Conservation (phyloP, 2,113 vertebrate species). For the Melanotaenia duboulayi region DNA sequence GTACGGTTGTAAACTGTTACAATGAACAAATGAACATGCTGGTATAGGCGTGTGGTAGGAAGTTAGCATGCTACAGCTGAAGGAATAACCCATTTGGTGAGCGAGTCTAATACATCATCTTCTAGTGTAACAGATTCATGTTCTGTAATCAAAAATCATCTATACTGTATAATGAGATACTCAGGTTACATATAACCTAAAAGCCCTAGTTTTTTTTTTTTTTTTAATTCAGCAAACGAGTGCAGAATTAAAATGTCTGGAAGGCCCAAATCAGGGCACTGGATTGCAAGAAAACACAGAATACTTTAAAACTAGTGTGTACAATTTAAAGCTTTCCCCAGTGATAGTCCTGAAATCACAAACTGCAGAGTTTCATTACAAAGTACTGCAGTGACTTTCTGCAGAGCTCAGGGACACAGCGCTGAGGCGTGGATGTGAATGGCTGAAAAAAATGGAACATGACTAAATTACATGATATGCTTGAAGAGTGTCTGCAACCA, state of each 20-base stretch:
- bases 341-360: slow-evolving; percentile 28
- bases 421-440: slow-evolving; percentile 33
- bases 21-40: background rate
- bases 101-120: background rate
- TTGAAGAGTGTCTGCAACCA: slow-evolving; percentile 12
- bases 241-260: background rate
- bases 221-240: slow-evolving; percentile 10
- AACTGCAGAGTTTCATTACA: slow-evolving; percentile 64
- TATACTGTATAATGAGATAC: background rate
- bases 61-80: background rate
- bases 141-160: background rate
- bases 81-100: background rate
- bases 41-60: background rate
- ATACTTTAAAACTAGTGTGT: background rate
- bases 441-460: slow-evolving; percentile 38
- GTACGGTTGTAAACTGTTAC: background rate
- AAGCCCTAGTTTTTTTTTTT: background rate
- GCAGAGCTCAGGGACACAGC: slow-evolving; percentile 68
- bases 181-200: slow-evolving; percentile 1
- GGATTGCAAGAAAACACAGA: background rate
- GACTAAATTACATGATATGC: slow-evolving; percentile 35
- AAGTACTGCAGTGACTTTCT: slow-evolving; percentile 72
- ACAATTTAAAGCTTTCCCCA: slow-evolving; percentile 38
- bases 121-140: background rate
- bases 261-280: background rate